Evolutionary conservation across 2,888 invertebrate species (phyloP), one percentile per base, ranked within the genome.

Genomic region (Cybosia mesomella): DNA sequence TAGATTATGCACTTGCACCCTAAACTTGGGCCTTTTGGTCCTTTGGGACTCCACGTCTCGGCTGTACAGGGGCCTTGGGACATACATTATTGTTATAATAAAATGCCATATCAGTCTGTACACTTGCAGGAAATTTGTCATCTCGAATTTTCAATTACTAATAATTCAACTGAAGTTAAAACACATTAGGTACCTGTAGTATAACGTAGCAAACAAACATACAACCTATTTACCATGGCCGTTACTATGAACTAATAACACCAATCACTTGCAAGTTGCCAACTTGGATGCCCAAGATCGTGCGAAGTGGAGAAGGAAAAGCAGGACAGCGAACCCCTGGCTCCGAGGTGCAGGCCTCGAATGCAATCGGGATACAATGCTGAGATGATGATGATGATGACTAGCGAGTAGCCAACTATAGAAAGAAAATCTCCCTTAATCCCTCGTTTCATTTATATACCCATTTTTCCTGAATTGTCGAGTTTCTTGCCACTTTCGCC

Each of bases 51-150:
- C 49, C 53, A 22, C 60, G 55, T 54, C 68, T 64, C 68, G 54
- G 69, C 71, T 74, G 65, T 69, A 68, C 82, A 83, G 86, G 70
- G 86, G 64, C 71, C 63, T 67, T 64, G 68, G 90, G 90, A 89
- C 86, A 84, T 81, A 74, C 74, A 79, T 84, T 90, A 90, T 94
- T 94, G 93, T 93, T 93, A 93, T 93, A 94, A 92, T 94, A 94
- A 93, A 94, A 95, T 90, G 90, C 87, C 90, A 91, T 93, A 87
- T 91, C 90, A 87, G 84, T 85, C 77, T 85, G 89, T 83, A 91
- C 85, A 84, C 74, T 57, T 65, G 63, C 75, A 84, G 66, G 82
- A 22, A 28, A 13, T 55, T 21, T 59, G 18, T 49, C 28, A 22
- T 53, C 8, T 34, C 9, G 21, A 36, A 1, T 39, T 43, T 39